These are phyloP conservation scores for Osedax frankpressi DNA, from an alignment of 2,888 invertebrate species.

Conservation along the genomic window DNA sequence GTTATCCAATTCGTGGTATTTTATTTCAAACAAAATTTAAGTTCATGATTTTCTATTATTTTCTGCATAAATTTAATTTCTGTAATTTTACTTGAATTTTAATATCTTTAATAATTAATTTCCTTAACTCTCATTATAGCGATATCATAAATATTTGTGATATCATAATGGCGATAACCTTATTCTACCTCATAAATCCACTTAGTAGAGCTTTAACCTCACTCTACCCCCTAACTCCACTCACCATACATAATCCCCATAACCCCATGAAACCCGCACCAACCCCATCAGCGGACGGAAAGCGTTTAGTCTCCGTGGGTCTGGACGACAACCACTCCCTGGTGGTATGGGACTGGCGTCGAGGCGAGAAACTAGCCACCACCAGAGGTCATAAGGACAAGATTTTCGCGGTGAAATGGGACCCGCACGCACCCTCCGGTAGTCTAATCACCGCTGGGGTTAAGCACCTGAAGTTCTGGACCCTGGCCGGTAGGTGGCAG, in stretches of 20 bases:
- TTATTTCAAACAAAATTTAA: no score
- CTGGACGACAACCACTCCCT: constrained; percentile 47
- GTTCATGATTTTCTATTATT: no score
- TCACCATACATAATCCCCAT: neutral
- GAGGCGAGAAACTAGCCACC: constrained; percentile 47
- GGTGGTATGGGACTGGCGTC: constrained; percentile 49
- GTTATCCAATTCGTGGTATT: no score
- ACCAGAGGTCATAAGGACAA: constrained; percentile 48
- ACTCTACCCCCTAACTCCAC: neutral
- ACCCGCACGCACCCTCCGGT: constrained; percentile 38
- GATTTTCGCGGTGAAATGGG: constrained; percentile 48
- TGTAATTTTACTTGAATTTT: no score
- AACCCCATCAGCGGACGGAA: constrained; percentile 40
- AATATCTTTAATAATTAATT: no score
- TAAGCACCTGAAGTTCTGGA: constrained; percentile 49
- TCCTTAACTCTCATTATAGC: no score
- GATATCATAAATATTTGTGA: no score
- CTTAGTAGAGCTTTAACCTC: no score
- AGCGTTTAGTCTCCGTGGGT: constrained; percentile 46
- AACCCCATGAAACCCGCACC: neutral
- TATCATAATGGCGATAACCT: no score
- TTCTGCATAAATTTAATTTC: no score
- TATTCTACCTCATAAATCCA: no score
- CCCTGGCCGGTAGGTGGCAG: constrained; percentile 39
- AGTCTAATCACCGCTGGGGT: constrained; percentile 46